Conservation (phyloP, 2,888 invertebrate genomes). For the Hypomecis atomaria region DNA sequence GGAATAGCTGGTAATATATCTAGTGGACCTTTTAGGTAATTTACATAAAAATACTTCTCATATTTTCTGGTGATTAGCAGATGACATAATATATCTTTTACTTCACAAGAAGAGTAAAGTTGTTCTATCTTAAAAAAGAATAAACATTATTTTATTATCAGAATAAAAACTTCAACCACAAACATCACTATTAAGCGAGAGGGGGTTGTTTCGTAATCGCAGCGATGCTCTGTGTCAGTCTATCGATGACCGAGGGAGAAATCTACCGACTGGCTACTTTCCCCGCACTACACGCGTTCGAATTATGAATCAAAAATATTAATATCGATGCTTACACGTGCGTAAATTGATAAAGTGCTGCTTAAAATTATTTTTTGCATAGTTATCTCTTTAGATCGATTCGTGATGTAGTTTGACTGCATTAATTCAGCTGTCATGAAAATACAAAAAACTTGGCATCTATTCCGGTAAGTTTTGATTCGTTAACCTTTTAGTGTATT, state of each 20-base stretch:
- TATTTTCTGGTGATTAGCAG: too few species aligned
- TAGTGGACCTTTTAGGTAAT: too few species aligned
- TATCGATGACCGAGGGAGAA: constrained; percentile 67
- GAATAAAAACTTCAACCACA: constrained; percentile 36
- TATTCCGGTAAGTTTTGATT: constrained; percentile 30
- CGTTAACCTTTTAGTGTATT: background rate
- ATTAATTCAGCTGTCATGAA: constrained; percentile 26
- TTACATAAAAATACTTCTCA: too few species aligned
- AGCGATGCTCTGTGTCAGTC: constrained; percentile 63
- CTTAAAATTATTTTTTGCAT: constrained; percentile 1
- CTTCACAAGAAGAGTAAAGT: too few species aligned
- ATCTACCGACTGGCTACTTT: constrained; percentile 70
- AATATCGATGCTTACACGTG: constrained; percentile 28
- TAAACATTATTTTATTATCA: too few species aligned
- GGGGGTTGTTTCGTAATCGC: constrained; percentile 63
- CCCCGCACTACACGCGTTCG: constrained; percentile 62
- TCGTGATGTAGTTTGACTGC: constrained; percentile 1
- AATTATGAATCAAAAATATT: constrained; percentile 29
- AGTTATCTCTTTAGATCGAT: background rate
- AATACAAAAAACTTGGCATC: constrained; percentile 24
- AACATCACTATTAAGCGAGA: constrained; percentile 57
- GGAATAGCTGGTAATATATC: too few species aligned
- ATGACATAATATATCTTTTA: too few species aligned
- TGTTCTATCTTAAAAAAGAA: too few species aligned
- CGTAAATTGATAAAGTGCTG: constrained; percentile 17